These are phyloP conservation scores for Antheraea pernyi DNA, from an alignment of 1,140 invertebrate species.

Conservation along the genomic window DNA sequence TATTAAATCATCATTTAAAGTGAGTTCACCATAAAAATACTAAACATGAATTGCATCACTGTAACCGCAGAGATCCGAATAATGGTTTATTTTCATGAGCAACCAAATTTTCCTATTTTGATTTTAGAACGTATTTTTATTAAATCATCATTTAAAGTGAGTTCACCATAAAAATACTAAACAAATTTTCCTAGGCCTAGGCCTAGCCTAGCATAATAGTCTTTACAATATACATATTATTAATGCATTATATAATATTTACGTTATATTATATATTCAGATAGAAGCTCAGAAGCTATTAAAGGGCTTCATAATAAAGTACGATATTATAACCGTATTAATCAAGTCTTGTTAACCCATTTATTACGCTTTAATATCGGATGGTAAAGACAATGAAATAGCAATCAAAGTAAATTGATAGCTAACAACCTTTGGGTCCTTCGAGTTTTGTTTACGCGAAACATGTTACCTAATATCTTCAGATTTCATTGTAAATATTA, in stretches of 20 bases:
- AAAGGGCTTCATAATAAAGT: neutral
- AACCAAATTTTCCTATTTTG: no score
- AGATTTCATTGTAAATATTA: neutral
- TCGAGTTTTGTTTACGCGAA: neutral
- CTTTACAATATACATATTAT: no score
- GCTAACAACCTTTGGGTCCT: constrained; percentile 10
- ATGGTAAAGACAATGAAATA: constrained; percentile 14
- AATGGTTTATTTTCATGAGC: no score
- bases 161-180: no score
- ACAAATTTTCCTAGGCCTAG: no score
- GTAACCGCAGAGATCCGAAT: no score
- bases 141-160: no score
- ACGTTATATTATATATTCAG: neutral
- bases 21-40: no score
- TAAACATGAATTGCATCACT: no score
- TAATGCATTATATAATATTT: neutral
- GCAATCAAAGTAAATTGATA: constrained; percentile 14
- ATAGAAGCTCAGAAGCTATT: neutral
- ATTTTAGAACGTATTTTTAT: no score
- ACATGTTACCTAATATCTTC: neutral
- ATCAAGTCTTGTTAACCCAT: constrained; percentile 19
- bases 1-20: no score
- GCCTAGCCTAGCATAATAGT: no score
- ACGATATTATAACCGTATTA: neutral
- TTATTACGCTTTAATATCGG: constrained; percentile 15